phyloP scores from a whole-genome alignment of 2,797 vertebrate species.

The Heterohyrax brucei region DNA sequence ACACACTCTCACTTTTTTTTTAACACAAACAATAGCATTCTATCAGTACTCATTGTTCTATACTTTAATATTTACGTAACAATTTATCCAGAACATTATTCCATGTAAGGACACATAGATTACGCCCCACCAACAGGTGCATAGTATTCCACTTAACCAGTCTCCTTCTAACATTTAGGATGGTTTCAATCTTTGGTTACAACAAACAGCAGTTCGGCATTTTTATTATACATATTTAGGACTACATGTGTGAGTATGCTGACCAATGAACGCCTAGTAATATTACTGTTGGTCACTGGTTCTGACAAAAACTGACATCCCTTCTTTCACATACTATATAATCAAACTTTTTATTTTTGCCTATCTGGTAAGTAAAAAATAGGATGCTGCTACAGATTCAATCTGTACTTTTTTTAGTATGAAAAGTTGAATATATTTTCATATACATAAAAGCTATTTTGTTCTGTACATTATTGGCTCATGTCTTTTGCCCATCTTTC shows the following conservation, averaged over 20 bases:
- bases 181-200: neutral
- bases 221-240: neutral
- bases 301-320: neutral
- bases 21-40: constrained; percentile 36
- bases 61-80: constrained; percentile 16
- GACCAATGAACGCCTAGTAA: neutral
- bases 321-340: neutral
- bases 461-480: neutral
- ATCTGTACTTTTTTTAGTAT: constrained; percentile 41
- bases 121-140: neutral
- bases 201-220: neutral
- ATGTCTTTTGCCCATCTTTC: neutral
- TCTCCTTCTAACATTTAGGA: neutral
- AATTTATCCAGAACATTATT: constrained; percentile 50
- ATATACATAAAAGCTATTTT: constrained; percentile 31
- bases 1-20: neutral
- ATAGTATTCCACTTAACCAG: constrained; percentile 10
- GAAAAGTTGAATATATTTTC: constrained; percentile 46
- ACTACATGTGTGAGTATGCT: neutral
- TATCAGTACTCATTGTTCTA: neutral
- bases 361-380: constrained; percentile 6
- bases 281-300: neutral
- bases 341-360: constrained; percentile 17
- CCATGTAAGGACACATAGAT: neutral
- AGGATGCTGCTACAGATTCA: neutral